phyloP scores from a whole-genome alignment of 2,888 invertebrate genomes.

The Globia sparganii region DNA sequence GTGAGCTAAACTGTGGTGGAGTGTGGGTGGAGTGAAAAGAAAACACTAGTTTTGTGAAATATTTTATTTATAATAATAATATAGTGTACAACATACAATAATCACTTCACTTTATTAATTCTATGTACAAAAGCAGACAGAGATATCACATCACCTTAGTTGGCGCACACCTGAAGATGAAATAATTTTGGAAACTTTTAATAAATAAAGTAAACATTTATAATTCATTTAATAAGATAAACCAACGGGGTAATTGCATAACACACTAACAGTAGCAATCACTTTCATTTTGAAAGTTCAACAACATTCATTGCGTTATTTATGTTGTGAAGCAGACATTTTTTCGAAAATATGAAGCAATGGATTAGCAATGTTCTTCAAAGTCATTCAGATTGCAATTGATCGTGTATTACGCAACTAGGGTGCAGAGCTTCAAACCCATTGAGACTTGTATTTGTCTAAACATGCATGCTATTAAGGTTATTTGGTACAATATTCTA shows the following conservation, averaged over 20 bases:
- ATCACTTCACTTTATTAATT: conserved; percentile 55
- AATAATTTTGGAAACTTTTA: neutral
- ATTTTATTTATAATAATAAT: conserved; percentile 59
- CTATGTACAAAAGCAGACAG: conserved; percentile 74
- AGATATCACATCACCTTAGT: conserved; percentile 69
- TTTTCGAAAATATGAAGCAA: neutral
- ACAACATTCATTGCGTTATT: neutral
- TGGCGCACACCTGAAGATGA: conserved; percentile 61
- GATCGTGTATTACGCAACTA: neutral
- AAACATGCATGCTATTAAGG: neutral
- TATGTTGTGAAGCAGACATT: neutral
- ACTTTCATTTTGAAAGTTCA: neutral
- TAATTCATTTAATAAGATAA: conserved; percentile 8
- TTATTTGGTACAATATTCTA: neutral
- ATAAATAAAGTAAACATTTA: conserved; percentile 19
- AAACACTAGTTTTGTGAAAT: conserved; percentile 44
- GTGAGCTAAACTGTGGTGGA: neutral
- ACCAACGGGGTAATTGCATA: neutral
- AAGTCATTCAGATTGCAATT: neutral
- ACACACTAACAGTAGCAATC: neutral
- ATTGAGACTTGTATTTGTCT: neutral
- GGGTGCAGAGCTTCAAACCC: neutral
- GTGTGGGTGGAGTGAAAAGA: neutral
- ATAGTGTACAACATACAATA: conserved; percentile 63
- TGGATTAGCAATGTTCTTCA: neutral